Base-by-base conservation (phyloP, 2,888 invertebrate species). In the Dendrolimus pini region DNA sequence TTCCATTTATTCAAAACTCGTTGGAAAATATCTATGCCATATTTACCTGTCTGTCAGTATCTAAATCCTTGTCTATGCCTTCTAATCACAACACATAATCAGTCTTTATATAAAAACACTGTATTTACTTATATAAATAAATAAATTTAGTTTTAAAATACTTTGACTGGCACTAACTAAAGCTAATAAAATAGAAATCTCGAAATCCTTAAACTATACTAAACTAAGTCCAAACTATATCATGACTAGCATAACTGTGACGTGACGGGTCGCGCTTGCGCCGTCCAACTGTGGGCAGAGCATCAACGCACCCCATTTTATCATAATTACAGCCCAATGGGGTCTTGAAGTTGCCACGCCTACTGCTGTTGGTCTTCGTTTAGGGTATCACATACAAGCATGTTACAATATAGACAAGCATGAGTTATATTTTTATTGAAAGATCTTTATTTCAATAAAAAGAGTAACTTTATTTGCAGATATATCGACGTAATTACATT, bases 211-310 rank as follows among this genome's bases (percentile, higher is more conserved):
- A 47, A 12, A 7, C 47, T 47, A 47, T 7, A 30, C 30, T 47
- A 47, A 9, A 47, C 47, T 9, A 47, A 30, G 0, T 30, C 30
- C 47, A 10, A 47, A 47, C 47, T 47, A 47, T 47, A 12, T 6
- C 0, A 61, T 66, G 62, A 64, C 62, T 47, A 47, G 47, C 9
- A 12, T 10, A 12, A 47, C 47, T 47, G 12, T 47, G 47, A 47
- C 47, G 9, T 47, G 47, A 10, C 2, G 47, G 9, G 47, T 47
- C 68, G 72, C 73, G 73, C 73, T 60, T 71, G 70, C 69, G 73
- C 66, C 68, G 63, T 54, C 54, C 54, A 30, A 83, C 83, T 85
- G 82, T 72, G 76, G 73, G 71, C 61, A 57, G 72, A 60, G 63
- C 63, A 63, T 62, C 60, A 14, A 41, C 62, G 59, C 65, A 64